Evolutionary conservation across 1,140 invertebrate genomes (phyloP), one percentile per base, ranked within the genome.

Genomic region (Odontomachus brunneus): DNA sequence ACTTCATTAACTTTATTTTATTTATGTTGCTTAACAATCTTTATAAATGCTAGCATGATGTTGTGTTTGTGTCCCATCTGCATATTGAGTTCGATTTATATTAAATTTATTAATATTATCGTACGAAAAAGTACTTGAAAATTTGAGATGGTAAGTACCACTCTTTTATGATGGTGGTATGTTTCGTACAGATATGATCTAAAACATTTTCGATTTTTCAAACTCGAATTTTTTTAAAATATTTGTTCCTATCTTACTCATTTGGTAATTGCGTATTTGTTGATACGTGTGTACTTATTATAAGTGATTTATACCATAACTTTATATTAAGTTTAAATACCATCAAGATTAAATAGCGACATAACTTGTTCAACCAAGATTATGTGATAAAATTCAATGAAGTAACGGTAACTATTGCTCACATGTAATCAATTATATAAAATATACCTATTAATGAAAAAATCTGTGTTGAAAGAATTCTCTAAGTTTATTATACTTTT

Each of bases 1-100:
- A 26, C 48, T 65, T 12, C 26, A 75, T 81, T 49, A 49, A 59
- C n/a, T 65, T 57, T 57, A 59, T 59, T 67, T 62, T 11, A 3
- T 38, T 67, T 78, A 83, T 49, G n/a, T 15, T 57, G 60, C 57
- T 1, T 67, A 83, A 73, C 33, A 74, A 80, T 74, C 84, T 80
- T 83, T 78, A 57, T 84, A 86, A 86, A 80, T 38, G 53, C 12
- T 65, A 66, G 55, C 44, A 38, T 14, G 12, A 75, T 53, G 38
- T 69, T 67, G 38, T 59, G 9, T 15, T 71, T 66, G 19, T 67
- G 48, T 44, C 33, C 17, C 19, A 38, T 57, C 22, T 12, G 33
- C 19, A 55, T 44, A 53, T 19, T 19, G 15, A 78, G n/a, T 69
- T 67, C 17, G 26, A 67, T 55, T 26, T 57, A 44, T 66, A 26